phyloP scores from a whole-genome alignment of 2,888 invertebrate genomes.

The Anticlea derivata region DNA sequence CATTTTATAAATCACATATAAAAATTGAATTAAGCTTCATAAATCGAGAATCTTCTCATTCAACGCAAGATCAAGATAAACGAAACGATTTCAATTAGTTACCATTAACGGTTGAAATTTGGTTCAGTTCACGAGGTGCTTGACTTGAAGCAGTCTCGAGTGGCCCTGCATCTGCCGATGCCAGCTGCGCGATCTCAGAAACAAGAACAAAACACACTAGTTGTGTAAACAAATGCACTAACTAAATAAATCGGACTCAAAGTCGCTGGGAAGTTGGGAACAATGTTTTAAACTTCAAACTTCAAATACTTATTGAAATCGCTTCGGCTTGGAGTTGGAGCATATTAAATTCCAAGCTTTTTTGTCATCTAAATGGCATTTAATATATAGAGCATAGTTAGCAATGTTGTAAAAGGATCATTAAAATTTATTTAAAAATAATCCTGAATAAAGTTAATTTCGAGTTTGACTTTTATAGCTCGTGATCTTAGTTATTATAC shows the following conservation, averaged over 20 bases:
- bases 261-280: slow-evolving; percentile 26
- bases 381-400: too few relatives aligned
- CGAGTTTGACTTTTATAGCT: too few relatives aligned
- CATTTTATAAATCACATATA: too few relatives aligned
- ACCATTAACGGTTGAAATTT: slow-evolving; percentile 20
- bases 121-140: slow-evolving; percentile 29
- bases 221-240: slow-evolving; percentile 29
- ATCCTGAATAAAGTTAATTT: too few relatives aligned
- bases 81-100: slow-evolving; percentile 21
- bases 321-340: too few relatives aligned
- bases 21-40: not conserved
- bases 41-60: not conserved
- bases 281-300: too few relatives aligned
- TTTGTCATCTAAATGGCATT: too few relatives aligned
- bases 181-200: slow-evolving; percentile 37
- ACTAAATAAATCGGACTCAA: slow-evolving; percentile 34
- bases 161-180: slow-evolving; percentile 39
- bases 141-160: slow-evolving; percentile 40
- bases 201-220: slow-evolving; percentile 28
- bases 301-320: too few relatives aligned
- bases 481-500: too few relatives aligned
- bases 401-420: too few relatives aligned
- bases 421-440: too few relatives aligned
- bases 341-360: too few relatives aligned
- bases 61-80: slow-evolving; percentile 17